Base-by-base conservation (phyloP, 1,140 invertebrate species). In the Camponotus vicinus region DNA sequence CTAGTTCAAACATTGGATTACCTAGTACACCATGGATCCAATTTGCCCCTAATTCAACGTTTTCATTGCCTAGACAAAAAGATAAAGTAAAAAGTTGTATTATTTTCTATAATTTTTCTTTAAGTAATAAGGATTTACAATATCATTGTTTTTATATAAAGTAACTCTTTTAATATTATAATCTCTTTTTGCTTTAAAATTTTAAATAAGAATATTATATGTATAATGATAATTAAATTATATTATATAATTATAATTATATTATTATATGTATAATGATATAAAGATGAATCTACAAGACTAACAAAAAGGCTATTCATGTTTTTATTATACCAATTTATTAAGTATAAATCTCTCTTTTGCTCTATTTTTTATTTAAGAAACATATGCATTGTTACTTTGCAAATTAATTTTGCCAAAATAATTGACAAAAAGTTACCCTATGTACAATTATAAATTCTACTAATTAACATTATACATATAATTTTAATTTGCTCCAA, bases 1-100 rank as follows among this genome's bases (percentile, higher is more conserved):
- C 98, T 79, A 98, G 95, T 95, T 98, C 98, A 93, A 98, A 98
- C 87, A 97, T 96, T 5, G 97, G 97, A 95, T 97, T 97, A 2
- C 97, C 97, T 55, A 97, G 95, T n/a, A 98, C 97, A 32, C 98
- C 98, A 95, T 99, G 98, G 88, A 99, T 98, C 97, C 98, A 99
- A 93, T 99, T 99, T 55, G 98, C 98, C 78, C 98, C 98, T 59
- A 99, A 94, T 95, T 99, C 98, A 45, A 98, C 96, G 93, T 96
- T 96, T 77, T 95, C 92, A 9, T 92, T 92, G 57, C 96, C 96
- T 96, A 78, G 11, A 84, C 52, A 11, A 73, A 61, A 61, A 82
- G 52, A 69, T 13, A 64, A 49, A 32, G 9, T n/a, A 2, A 67
- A 42, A 8, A 34, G 3, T 67, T 67, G 64, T n/a, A 40, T 67